Percentiles rank a stretch among this genome's conserved stretches.
Evolutionary conservation across 2,888 invertebrate species (phyloP).

Genomic region (Cordilura impudica): DNA sequence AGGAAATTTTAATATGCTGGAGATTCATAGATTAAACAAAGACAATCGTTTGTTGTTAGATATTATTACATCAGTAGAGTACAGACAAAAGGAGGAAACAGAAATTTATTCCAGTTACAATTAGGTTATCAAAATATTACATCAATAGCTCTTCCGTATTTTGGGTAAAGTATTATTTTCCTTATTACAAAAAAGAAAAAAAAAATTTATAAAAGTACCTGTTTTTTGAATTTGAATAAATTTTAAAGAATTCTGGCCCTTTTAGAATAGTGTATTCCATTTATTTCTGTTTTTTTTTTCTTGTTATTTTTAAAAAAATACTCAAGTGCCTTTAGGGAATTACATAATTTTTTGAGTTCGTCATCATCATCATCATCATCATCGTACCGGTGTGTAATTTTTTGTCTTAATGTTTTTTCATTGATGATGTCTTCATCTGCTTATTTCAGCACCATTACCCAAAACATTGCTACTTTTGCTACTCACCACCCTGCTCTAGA

Average conservation of each 20-base stretch:
- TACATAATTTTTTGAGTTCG: slow-evolving; percentile 28
- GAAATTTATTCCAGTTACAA: slow-evolving; percentile 30
- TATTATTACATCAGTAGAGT: slow-evolving; percentile 41
- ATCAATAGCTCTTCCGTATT: slow-evolving; percentile 17
- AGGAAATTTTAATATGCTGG: slow-evolving; percentile 38
- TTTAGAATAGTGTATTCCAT: not conserved
- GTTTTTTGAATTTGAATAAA: slow-evolving; percentile 50
- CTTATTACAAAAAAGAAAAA: not conserved
- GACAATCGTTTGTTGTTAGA: slow-evolving; percentile 1
- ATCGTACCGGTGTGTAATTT: not conserved
- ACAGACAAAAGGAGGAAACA: not conserved
- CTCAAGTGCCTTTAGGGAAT: slow-evolving; percentile 59
- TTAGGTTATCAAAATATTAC: slow-evolving; percentile 36
- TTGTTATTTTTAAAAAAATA: slow-evolving; percentile 23
- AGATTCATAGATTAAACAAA: slow-evolving; percentile 21
- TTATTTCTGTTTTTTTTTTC: not conserved
- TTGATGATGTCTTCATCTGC: slow-evolving; percentile 55
- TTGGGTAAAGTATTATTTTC: not conserved
- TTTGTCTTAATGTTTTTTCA: not conserved
- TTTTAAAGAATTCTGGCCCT: slow-evolving; percentile 18
- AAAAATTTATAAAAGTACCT: slow-evolving; percentile 51
- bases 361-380: slow-evolving; percentile 6
- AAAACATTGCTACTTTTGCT: slow-evolving; percentile 37
- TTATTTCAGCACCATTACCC: slow-evolving; percentile 58
- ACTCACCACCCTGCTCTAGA: slow-evolving; percentile 25